phyloP scores from a whole-genome alignment of 2,113 vertebrate species.

The Mobula hypostoma region DNA sequence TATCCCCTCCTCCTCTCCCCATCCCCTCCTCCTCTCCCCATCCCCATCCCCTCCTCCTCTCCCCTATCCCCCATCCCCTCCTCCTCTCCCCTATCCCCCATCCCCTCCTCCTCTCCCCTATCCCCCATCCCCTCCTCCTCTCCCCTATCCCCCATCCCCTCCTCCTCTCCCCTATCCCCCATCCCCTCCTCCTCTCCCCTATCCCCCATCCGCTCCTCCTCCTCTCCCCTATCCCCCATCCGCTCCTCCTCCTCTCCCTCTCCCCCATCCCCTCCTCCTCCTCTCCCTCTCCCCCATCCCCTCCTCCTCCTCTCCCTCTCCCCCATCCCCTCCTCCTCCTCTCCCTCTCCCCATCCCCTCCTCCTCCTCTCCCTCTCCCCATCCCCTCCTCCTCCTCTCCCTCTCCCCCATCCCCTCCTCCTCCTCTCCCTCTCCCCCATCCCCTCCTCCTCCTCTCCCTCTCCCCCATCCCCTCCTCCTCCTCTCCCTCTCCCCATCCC shows the following conservation, averaged over 20 bases:
- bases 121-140: not conserved
- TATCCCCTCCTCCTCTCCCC: not conserved
- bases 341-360: not conserved
- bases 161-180: not conserved
- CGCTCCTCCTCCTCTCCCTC: no score
- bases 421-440: not conserved
- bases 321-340: no score
- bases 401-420: conserved; percentile 16
- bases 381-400: not conserved
- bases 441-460: no score
- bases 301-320: not conserved
- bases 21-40: not conserved
- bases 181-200: no score
- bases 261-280: no score
- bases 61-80: not conserved
- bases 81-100: not conserved
- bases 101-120: not conserved
- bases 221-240: no score
- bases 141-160: not conserved
- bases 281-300: no score
- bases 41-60: not conserved
- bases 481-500: no score
- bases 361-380: not conserved
- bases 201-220: not conserved
- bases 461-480: no score